These are phyloP conservation scores for Exaiptasia diaphana DNA, from an alignment of 64 coral and sea anemone species.

Conservation along the genomic window DNA sequence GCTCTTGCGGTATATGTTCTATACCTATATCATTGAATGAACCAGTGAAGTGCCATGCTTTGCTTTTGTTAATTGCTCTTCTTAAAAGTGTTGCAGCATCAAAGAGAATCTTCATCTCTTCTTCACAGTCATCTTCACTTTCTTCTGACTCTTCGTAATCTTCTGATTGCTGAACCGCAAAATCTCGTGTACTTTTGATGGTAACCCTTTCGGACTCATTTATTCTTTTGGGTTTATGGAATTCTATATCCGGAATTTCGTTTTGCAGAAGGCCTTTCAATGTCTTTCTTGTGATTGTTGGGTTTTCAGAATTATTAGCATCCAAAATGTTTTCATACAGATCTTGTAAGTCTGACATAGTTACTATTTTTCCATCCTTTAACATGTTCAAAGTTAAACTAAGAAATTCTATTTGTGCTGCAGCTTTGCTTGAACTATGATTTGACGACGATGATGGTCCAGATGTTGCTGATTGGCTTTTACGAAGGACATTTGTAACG, in stretches of 20 bases:
- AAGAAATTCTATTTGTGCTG: conserved; percentile 45
- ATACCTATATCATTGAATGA: conserved; percentile 6
- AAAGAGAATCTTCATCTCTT: conserved; percentile 43
- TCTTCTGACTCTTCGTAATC: not conserved
- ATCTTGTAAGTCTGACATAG: conserved; percentile 36
- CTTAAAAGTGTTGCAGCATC: conserved; percentile 34
- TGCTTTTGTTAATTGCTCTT: conserved; percentile 19
- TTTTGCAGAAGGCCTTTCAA: not conserved
- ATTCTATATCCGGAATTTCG: conserved; percentile 18
- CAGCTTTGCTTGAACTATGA: not conserved
- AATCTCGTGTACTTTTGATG: conserved; percentile 31
- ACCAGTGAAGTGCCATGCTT: conserved; percentile 27
- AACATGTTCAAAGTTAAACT: conserved; percentile 22
- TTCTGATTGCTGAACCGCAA: conserved; percentile 13
- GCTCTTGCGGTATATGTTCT: conserved; percentile 26
- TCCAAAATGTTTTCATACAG: not conserved
- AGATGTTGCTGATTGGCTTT: not conserved
- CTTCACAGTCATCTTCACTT: not conserved
- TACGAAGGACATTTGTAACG: conserved; percentile 30
- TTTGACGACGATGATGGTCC: not conserved
- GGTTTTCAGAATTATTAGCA: not conserved
- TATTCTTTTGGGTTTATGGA: not conserved
- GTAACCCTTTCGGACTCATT: not conserved
- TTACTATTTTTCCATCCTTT: conserved; percentile 43
- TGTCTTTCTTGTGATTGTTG: not conserved